These are phyloP conservation scores for Brienomyrus brachyistius DNA, from an alignment of 2,113 vertebrate genomes.

Conservation along the genomic window DNA sequence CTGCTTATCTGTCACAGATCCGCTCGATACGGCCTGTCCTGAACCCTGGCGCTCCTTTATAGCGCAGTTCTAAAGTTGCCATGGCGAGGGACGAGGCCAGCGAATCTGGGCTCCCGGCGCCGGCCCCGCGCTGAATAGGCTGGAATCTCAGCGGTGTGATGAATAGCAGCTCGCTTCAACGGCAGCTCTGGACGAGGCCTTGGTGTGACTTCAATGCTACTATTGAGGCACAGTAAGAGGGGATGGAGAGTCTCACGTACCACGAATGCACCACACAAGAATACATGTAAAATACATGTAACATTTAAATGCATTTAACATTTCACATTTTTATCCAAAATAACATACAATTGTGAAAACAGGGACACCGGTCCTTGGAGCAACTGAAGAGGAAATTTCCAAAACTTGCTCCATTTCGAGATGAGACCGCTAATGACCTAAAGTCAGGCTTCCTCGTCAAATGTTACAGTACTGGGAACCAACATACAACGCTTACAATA, in stretches of 20 bases:
- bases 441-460: not conserved
- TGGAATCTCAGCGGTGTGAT: constrained; percentile 35
- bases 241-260: not conserved
- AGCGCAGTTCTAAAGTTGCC: constrained; percentile 46
- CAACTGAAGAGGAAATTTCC: not conserved
- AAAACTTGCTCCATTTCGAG: not conserved
- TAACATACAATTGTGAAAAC: not conserved
- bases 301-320: not conserved
- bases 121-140: constrained; percentile 38
- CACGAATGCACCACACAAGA: not conserved
- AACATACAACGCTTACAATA: no score
- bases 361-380: not conserved
- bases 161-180: constrained; percentile 38
- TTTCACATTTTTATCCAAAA: not conserved
- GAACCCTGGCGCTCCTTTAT: constrained; percentile 27
- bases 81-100: constrained; percentile 44
- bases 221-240: constrained; percentile 20
- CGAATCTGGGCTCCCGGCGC: constrained; percentile 27
- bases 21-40: constrained; percentile 24
- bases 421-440: not conserved
- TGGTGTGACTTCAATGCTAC: constrained; percentile 38
- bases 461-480: not conserved
- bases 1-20: constrained; percentile 32
- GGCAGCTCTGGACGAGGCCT: constrained; percentile 38
- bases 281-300: not conserved